A percentile compares a stretch with the other conserved stretches of the same genome.
Evolutionary conservation across 2,888 invertebrate genomes (phyloP).

Genomic region (Pachycephus smyrnensis): DNA sequence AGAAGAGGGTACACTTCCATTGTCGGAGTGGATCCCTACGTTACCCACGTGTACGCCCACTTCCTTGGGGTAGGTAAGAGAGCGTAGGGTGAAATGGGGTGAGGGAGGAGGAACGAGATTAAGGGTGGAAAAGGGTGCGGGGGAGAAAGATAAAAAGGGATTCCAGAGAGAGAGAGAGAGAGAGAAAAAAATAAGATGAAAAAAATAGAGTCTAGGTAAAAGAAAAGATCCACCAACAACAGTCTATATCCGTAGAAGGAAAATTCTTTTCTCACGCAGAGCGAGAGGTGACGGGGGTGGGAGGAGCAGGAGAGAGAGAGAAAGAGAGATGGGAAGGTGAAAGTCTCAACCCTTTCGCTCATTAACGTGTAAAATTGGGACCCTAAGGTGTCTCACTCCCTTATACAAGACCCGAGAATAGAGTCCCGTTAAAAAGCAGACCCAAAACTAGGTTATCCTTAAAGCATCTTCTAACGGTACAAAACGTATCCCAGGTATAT

Average conservation of each 20-base stretch:
- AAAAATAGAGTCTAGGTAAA: neutral
- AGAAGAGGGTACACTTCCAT: conserved; percentile 26
- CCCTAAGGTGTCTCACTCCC: conserved; percentile 5
- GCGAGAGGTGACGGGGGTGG: neutral
- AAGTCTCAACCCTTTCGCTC: conserved; percentile 32
- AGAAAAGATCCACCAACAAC: conserved; percentile 26
- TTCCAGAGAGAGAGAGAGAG: neutral
- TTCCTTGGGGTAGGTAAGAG: no score
- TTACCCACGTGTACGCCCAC: no score
- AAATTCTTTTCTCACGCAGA: conserved; percentile 18
- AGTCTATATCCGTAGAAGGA: conserved; percentile 6
- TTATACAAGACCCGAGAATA: conserved; percentile 22
- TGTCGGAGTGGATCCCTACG: conserved; percentile 17
- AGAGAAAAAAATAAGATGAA: neutral
- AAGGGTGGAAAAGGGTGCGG: no score
- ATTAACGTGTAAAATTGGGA: conserved; percentile 37
- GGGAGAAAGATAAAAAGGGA: no score
- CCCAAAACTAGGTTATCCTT: conserved; percentile 44
- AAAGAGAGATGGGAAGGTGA: conserved; percentile 9
- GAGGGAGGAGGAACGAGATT: no score
- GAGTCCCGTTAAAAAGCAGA: conserved; percentile 15
- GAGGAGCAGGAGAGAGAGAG: conserved; percentile 10
- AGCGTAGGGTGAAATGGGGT: no score
- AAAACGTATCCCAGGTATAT: conserved; percentile 30
- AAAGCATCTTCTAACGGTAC: conserved; percentile 37